phyloP scores from a whole-genome alignment of 2,888 invertebrate genomes.

The Stenurella melanura region DNA sequence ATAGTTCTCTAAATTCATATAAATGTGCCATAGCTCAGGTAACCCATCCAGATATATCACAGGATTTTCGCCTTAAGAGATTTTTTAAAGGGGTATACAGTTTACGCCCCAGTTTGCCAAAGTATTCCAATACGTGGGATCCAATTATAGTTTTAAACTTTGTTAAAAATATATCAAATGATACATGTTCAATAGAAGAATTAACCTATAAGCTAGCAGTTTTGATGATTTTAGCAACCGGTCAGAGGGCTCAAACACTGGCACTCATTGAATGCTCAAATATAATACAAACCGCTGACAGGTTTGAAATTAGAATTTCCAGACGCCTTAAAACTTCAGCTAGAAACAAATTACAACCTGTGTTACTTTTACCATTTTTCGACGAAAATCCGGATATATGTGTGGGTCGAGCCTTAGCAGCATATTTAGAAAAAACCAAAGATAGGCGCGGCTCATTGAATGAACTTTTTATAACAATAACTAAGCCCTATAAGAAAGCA shows the following conservation, averaged over 20 bases:
- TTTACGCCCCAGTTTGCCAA: too few species aligned
- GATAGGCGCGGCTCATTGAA: not conserved
- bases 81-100: too few species aligned
- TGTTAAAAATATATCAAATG: not conserved
- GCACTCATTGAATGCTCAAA: not conserved
- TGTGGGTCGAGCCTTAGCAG: not conserved
- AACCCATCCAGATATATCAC: too few species aligned
- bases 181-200: not conserved
- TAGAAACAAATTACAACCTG: not conserved
- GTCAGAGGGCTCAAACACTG: not conserved
- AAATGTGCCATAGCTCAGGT: too few species aligned
- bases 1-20: too few species aligned
- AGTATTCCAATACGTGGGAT: too few species aligned
- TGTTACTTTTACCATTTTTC: not conserved
- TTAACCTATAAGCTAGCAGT: not conserved
- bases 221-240: not conserved
- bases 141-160: not conserved
- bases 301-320: too few species aligned
- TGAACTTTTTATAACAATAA: constrained; percentile 27
- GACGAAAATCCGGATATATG: not conserved
- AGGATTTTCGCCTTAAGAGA: too few species aligned
- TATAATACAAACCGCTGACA: not conserved
- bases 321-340: constrained; percentile 17
- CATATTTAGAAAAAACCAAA: not conserved
- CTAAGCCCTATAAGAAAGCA: constrained; percentile 24